Base-by-base conservation (phyloP, 2,113 vertebrate species). In the Sander lucioperca region DNA sequence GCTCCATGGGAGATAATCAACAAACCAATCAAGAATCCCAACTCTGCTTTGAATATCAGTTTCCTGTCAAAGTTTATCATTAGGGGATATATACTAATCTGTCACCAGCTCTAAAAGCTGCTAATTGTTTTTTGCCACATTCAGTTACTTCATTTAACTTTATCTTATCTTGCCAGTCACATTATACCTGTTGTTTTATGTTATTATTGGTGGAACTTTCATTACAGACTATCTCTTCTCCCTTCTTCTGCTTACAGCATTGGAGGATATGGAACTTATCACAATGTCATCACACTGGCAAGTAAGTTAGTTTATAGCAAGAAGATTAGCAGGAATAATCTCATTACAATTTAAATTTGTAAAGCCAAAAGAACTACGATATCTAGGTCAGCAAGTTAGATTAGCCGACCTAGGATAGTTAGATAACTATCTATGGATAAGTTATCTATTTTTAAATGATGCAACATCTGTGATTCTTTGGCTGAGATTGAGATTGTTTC, bases 201-300 rank as follows among this genome's bases (percentile, higher is more conserved):
- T 39, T 39, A 39, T 9, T 39, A 39, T 39, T 39, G 36, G 8
- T 39, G 36, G 36, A 39, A 19, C 23, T 16, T 23, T 59, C 16
- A 36, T 30, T 1, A n/a, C 12, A 15, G 15, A 25, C 68, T n/a
- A n/a, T 62, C 0, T 16, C 25, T 5, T 16, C 21, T 51, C 6
- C 0, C 5, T 61, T 65, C 14, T 45, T 3, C 27, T 67, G 6
- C 69, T 10, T 82, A 8, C 51, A 95, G 94, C 77, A 94, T 94
- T 23, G 94, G 94, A 71, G 94, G 94, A 43, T 88, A 91, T 48
- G 89, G 92, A 47, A 90, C 92, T 16, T 91, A 86, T 56, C 82
- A 87, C 33, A 85, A 92, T 43, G 88, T 94, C 67, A 93, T 94
- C 36, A 94, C 94, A 2, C 88, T 95, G n/a, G 93, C 93, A 33